Base-by-base conservation (phyloP, 1,140 invertebrate species). In the Ceratosolen fusciceps region DNA sequence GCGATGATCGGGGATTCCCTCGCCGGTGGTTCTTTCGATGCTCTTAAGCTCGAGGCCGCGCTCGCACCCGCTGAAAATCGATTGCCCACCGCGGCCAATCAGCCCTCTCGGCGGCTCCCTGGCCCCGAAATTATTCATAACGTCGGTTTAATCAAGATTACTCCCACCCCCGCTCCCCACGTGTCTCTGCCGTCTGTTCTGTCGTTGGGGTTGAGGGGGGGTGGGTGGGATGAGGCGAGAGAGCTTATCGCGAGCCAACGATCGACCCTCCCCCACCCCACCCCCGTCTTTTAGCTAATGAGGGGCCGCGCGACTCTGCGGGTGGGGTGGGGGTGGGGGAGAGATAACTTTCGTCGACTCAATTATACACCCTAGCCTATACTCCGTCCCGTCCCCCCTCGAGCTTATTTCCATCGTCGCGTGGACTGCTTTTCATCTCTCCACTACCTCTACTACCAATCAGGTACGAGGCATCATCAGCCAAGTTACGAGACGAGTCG, bases 91-190 rank as follows among this genome's bases (percentile, higher is more conserved):
- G 39, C 74, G 58, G n/a, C n/a, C 58, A 49, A 75, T 65, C 60
- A 34, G 43, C 43, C 49, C 34, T n/a, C n/a, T n/a, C n/a, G n/a
- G n/a, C 43, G 43, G 26, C 16, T 49, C 34, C 67, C 67, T 29
- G 37, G 7, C 67, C 29, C 60, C n/a, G 26, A 34, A 62, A 75
- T 65, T 62, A 74, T 74, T 74, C 73, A 74, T 62, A 62, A 74
- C 34, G 47, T 12, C 4, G 8, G 19, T 16, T 56, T 24, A 49
- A 34, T 67, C 34, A 43, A 29, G 56, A 43, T n/a, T n/a, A n/a
- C n/a, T n/a, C n/a, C n/a, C n/a, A n/a, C n/a, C n/a, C n/a, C n/a
- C n/a, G n/a, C n/a, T n/a, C n/a, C n/a, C n/a, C n/a, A n/a, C n/a
- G n/a, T n/a, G n/a, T n/a, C n/a, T n/a, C n/a, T n/a, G n/a, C n/a